Percentiles rank a stretch among this genome's conserved stretches.
These are phyloP conservation scores for Seira musarum DNA, from an alignment of 2,888 invertebrate genomes.

Conservation along the genomic window DNA sequence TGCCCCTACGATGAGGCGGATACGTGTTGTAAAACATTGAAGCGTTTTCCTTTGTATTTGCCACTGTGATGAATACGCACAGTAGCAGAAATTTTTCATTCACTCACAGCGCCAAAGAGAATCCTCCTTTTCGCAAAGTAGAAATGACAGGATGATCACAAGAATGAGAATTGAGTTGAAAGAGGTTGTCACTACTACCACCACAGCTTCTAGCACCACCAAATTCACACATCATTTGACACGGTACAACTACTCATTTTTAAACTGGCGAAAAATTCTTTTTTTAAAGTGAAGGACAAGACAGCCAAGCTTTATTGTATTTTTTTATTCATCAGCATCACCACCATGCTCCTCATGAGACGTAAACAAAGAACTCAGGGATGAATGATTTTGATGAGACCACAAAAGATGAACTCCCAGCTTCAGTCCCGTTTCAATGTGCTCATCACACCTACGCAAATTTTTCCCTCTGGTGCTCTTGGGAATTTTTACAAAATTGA, in stretches of 20 bases:
- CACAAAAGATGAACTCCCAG: not conserved
- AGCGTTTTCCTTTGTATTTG: conserved; percentile 24
- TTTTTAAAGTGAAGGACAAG: not conserved
- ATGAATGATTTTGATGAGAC: not conserved
- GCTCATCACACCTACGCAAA: not conserved
- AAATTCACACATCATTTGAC: conserved; percentile 60
- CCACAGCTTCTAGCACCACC: conserved; percentile 51
- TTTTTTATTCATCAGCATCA: not conserved
- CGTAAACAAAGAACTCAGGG: not conserved
- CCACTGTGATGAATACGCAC: conserved; percentile 9
- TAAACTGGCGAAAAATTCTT: conserved; percentile 2
- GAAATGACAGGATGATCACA: conserved; percentile 38
- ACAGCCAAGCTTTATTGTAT: not conserved
- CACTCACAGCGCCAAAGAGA: conserved; percentile 29
- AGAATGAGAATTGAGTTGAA: conserved; percentile 43
- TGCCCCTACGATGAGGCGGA: conserved; percentile 67
- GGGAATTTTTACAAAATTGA: too few species aligned
- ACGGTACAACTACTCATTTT: conserved; percentile 51
- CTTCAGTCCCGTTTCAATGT: not conserved
- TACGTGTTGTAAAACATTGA: conserved; percentile 69
- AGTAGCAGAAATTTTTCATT: conserved; percentile 22
- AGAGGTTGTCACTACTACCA: conserved; percentile 37
- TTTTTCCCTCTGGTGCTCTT: not conserved
- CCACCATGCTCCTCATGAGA: conserved; percentile 12
- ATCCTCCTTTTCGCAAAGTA: conserved; percentile 23